Conservation (phyloP, 2,797 vertebrate genomes). For the Champsocephalus esox region DNA sequence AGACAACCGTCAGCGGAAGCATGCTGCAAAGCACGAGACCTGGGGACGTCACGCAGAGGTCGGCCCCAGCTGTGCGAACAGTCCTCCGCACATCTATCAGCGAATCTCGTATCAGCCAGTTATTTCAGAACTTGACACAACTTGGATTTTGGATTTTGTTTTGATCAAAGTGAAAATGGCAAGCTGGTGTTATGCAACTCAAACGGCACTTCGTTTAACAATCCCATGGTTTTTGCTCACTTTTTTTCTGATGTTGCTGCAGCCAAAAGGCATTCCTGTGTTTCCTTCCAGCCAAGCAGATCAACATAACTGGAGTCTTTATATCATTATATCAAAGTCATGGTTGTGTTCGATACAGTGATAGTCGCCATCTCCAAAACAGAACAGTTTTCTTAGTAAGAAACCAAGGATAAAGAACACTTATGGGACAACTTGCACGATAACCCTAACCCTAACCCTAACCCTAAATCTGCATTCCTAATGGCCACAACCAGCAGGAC, state of each 20-base stretch:
- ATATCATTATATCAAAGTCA: conserved; percentile 19
- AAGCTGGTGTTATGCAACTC: conserved; percentile 30
- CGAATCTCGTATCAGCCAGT: conserved; percentile 23
- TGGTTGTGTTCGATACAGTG: neutral
- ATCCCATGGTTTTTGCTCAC: conserved; percentile 10
- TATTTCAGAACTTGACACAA: conserved; percentile 56
- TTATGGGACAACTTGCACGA: neutral
- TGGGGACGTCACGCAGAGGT: conserved; percentile 36
- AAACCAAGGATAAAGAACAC: neutral
- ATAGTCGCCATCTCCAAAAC: neutral
- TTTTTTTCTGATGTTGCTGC: conserved; percentile 27
- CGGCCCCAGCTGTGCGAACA: conserved; percentile 46
- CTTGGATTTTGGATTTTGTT: conserved; percentile 47
- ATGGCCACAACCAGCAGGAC: neutral
- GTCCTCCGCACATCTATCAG: conserved; percentile 54
- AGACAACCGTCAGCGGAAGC: conserved; percentile 47
- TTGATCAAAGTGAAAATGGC: conserved; percentile 47
- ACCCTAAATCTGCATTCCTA: neutral
- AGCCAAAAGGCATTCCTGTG: conserved; percentile 32
- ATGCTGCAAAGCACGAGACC: conserved; percentile 48
- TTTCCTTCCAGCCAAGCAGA: conserved; percentile 45
- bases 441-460: too few species aligned
- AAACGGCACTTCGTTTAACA: conserved; percentile 35
- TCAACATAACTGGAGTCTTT: conserved; percentile 38
- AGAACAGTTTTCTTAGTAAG: neutral